Conservation (phyloP, 2,888 invertebrate genomes). For the Drosophila testacea region DNA sequence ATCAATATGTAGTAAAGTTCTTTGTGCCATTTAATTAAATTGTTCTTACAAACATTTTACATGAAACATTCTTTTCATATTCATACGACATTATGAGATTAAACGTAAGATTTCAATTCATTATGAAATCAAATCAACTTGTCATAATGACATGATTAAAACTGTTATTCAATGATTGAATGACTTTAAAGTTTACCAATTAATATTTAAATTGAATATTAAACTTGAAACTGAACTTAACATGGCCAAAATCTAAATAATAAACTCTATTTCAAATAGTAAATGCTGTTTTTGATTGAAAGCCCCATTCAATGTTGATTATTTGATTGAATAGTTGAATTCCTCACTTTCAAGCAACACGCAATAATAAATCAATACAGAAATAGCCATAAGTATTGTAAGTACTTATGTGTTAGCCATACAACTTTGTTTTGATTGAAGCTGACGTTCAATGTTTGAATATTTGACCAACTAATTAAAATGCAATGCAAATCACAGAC, state of each 20-base stretch:
- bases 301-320: background rate
- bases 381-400: background rate
- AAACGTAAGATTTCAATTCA: background rate
- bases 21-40: too few relatives aligned
- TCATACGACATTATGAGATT: background rate
- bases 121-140: too few relatives aligned
- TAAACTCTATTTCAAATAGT: too few relatives aligned
- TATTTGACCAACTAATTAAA: constrained; percentile 19
- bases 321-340: background rate
- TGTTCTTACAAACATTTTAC: too few relatives aligned
- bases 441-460: constrained; percentile 20
- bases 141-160: too few relatives aligned
- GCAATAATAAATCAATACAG: background rate
- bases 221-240: too few relatives aligned
- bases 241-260: too few relatives aligned
- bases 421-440: constrained; percentile 15
- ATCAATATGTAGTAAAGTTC: background rate
- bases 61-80: too few relatives aligned
- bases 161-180: too few relatives aligned
- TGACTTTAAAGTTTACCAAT: too few relatives aligned
- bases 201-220: too few relatives aligned
- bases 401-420: background rate
- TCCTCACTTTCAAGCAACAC: background rate
- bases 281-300: too few relatives aligned
- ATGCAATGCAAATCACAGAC: constrained; percentile 11